Base-by-base conservation (phyloP, 2,113 vertebrate genomes). In the Microcebus jonahi region DNA sequence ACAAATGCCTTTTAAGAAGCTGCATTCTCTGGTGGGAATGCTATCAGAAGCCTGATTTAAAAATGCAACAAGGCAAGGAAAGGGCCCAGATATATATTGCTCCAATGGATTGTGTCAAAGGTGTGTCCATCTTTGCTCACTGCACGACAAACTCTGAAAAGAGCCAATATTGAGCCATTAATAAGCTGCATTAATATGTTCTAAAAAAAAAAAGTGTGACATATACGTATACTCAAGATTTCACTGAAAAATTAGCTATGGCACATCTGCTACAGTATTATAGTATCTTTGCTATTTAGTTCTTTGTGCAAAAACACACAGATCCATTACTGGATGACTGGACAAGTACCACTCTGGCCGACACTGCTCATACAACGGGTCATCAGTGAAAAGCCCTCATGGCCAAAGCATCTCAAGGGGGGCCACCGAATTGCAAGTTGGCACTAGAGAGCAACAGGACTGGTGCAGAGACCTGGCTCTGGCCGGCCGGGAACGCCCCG, bases 71-170 rank as follows among this genome's bases (percentile, higher is more conserved):
- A 77, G 73, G 9, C 18, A 65, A 48, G 12, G 34, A 48, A 12
- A 36, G 31, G 25, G 25, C 53, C 42, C 29, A 34, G 76, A 55
- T 27, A 36, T 17, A 27, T n/a, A 55, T 5, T 57, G 21, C 31
- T 68, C 73, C 21, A 70, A 81, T 0, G 4, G 31, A 21, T n/a
- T 31, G 23, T 15, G 45, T 34, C 59, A n/a, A 34, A 61, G 29
- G 48, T 9, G 4, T 0, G 4, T 0, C 42, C 3, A 39, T 39
- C 11, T 48, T 84, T 31, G 10, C 84, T 59, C 57, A 15, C 0
- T 23, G 21, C 17, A 36, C 3, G 23, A 34, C 27, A n/a, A 82
- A 94, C 53, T 21, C 45, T 21, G 7, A 36, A 48, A 75, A 73
- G 36, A 92, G 53, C n/a, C 80, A 59, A 34, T 15, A 17, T 0